Evolutionary conservation across 2,113 vertebrate genomes (phyloP), one percentile per base, ranked within the genome.

Genomic region (Monarcha castaneiventris): DNA sequence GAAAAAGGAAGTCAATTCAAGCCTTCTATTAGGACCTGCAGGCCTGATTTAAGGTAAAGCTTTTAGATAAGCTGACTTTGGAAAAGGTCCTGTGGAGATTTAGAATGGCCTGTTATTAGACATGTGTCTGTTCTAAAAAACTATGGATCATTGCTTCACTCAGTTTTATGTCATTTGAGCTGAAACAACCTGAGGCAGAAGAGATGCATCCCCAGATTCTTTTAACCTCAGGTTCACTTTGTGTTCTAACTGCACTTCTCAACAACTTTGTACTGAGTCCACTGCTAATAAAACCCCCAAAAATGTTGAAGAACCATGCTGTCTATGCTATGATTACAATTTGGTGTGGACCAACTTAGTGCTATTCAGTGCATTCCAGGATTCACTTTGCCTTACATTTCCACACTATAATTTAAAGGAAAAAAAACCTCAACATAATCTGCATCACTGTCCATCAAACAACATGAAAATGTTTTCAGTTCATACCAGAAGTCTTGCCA

Each of bases 271-370:
- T 33, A 59, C 19, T 3, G 13, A 74, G 20, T 26, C 22, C 10
- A 41, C 13, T 33, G 33, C 35, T 68, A 46, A 44, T 13, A 51
- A 16, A 55, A 8, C 1, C 11, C 10, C 44, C 3, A 2, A 32
- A 51, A 87, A 51, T 4, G 2, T 23, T 37, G 63, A 75, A 56
- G 9, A 49, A 16, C 2, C 0, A 0, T 13, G 6, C 10, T 46
- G 4, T 39, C 87, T 73, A 30, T 29, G 27, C 7, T 35, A 8
- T 14, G 6, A 32, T 51, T 76, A 39, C 12, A 32, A 29, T 10
- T 64, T 59, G 6, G 1, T 19, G 33, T 21, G 14, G 25, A 33
- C 7, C 61, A 89, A 43, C n/a, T 48, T 55, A 61, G 9, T 58
- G 59, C 6, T 77, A 33, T 35, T 61, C 17, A n/a, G 13, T 35